Evolutionary conservation across 30 jellyfish, hydroid and myxozoan genomes (phyloP), one percentile per base, ranked within the genome.

Genomic region (Chrysaora quinquecirrha): DNA sequence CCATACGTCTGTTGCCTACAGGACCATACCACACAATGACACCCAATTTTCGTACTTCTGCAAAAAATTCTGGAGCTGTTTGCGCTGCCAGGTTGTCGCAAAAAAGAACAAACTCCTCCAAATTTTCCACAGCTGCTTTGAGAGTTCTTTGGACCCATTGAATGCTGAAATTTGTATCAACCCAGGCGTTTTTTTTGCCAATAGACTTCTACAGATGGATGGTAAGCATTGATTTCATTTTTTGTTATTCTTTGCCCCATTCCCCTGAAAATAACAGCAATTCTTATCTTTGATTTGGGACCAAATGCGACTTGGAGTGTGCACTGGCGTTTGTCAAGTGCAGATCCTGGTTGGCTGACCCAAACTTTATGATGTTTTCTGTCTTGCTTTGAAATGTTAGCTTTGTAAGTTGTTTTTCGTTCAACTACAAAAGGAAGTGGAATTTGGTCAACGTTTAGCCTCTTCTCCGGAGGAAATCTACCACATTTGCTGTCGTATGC

Each of bases 311-410:
- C 38, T 49, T 73, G 79, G 24, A 73, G 50, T 30, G 82, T 70
- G 62, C 34, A 48, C 66, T 80, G 87, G 46, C 91, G 88, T 24
- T 65, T 80, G 31, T 80, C 89, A 21, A 80, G 78, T 33, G 89
- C 87, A 30, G 73, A 21, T 22, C 91, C 89, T 19, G 88, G 91
- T 28, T 80, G 87, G 33, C 74, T 70, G 11, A 80, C 91, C 88
- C 91, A 65, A 23, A 80, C 88, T 34, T 72, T 65, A 64, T 80
- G 88, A 34, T 65, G 78, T 60, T 60, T 43, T 73, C 83, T 48
- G 47, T 73, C 80, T 47, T 70, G 38, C 79, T 43, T 35, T 2
- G 75, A 12, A 22, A 65, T 68, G 21, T 28, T 34, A 32, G 27
- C 19, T 68, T 80, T 78, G 46, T 80, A 80, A 6, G 77, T 33